Base-by-base conservation (phyloP, 2,797 vertebrate species). In the Australoheros facetus region DNA sequence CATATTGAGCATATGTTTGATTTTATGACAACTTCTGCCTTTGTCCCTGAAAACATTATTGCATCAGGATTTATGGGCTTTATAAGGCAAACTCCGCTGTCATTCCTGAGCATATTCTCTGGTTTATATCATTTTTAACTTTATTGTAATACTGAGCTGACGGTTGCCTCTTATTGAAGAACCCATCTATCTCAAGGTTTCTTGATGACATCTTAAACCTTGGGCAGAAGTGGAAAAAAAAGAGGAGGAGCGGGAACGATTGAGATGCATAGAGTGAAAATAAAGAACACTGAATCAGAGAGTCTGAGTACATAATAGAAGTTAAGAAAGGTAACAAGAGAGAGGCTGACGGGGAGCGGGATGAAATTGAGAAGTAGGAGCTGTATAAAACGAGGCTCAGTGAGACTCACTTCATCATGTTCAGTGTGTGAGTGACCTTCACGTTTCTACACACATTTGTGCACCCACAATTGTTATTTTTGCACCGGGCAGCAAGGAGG, bases 181-280 rank as follows among this genome's bases (percentile, higher is more conserved):
- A 80, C 87, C 88, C 91, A 90, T 94, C 87, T 71, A 78, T 92
- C 91, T 92, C 88, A 92, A 90, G 92, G 90, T 91, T 87, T 84
- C 79, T 80, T 90, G 83, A 85, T 90, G 93, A 91, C 90, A 85
- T 70, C 81, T 91, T 86, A 82, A 91, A 78, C 75, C 79, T 58
- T 7, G 73, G 75, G 53, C 62, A 82, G 77, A 71, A 56, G 72
- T 34, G 58, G 75, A 57, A 73, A 71, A 70, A 84, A 84, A 58
- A 56, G 54, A 73, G 76, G 10, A 39, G 8, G 53, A 56, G 28
- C n/a, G 72, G 17, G 21, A 32, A 73, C 39, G 13, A 78, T 34
- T 56, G 73, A 79, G 73, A 59, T 42, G 26, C 16, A n/a, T 56
- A 7, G 26, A 58, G 54, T 14, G 56, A 81, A 77, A 81, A 78